Conservation (phyloP, 35 echinoderm and acorn worm species). For the Anneissia japonica region DNA sequence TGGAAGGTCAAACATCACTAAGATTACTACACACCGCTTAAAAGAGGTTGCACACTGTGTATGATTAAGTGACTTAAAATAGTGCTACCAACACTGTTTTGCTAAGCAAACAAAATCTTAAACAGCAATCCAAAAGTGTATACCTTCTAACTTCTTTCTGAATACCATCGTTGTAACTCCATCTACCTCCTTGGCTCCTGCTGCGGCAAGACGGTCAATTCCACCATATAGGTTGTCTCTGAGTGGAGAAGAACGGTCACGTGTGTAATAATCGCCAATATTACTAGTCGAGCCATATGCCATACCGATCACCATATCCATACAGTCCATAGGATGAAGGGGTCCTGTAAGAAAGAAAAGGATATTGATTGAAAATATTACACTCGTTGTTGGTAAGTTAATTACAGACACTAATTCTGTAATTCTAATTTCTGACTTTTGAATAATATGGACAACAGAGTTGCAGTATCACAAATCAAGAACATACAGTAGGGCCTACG, state of each 20-base stretch:
- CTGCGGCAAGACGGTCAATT: slow-evolving; percentile 43
- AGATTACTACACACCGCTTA: too few relatives aligned
- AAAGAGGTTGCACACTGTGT: not conserved
- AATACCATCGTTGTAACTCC: slow-evolving; percentile 56
- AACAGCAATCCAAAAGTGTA: too few relatives aligned
- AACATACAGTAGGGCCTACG: too few relatives aligned
- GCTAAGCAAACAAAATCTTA: too few relatives aligned
- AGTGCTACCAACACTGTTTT: too few relatives aligned
- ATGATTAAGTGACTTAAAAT: too few relatives aligned
- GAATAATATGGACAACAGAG: too few relatives aligned
- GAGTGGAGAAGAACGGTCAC: slow-evolving; percentile 73
- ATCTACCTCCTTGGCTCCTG: slow-evolving; percentile 37
- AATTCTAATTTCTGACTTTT: too few relatives aligned
- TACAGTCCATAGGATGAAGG: slow-evolving; percentile 77
- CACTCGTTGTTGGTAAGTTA: too few relatives aligned
- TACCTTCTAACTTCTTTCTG: slow-evolving; percentile 69
- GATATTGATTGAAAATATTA: not conserved
- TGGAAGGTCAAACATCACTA: too few relatives aligned
- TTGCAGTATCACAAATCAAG: too few relatives aligned
- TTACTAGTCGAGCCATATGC: slow-evolving; percentile 28
- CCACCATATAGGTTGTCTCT: slow-evolving; percentile 59
- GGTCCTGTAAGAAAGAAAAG: not conserved
- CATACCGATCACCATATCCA: slow-evolving; percentile 71
- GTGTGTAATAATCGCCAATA: slow-evolving; percentile 77
- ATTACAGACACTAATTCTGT: too few relatives aligned